Base-by-base conservation (phyloP, 2,113 vertebrate species). In the Lamprologus ornatipinnis region DNA sequence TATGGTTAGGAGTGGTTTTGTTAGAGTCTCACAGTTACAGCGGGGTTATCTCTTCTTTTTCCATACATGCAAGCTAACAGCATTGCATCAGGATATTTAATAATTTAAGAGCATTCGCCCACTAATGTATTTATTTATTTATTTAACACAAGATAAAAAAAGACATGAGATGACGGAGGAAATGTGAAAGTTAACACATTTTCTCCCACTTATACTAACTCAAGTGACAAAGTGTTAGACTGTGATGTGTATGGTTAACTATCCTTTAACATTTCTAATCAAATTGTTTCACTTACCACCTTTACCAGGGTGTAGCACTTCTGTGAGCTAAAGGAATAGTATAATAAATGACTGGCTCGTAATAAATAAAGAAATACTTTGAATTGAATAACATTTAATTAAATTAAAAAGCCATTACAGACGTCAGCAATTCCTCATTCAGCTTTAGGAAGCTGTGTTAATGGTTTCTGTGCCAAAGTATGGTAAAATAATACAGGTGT, bases 401-500 rank as follows among this genome's bases (percentile, higher is more conserved):
- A 13, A 78, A 78, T 51, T 51, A 78, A 78, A 51, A 78, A 31
- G 26, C 2, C 73, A 31, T 51, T 51, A 33, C 73, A 51, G 45
- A 33, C 5, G 1, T 51, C 73, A 78, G 26, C 73, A 33, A 78
- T 78, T 49, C 26, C 47, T 51, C 10, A 51, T 31, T 78, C 17
- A 33, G 45, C 26, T 78, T 78, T 33, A 78, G 70, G 45, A 78
- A 49, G 23, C 70, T 49, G 26, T 78, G 45, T 78, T 33, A 51
- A 51, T 51, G 26, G 45, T 28, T 28, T 75, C 12, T 23, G 12
- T 21, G 42, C 42, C 57, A 60, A 17, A 90, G 26, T 80, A 81
- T 83, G 82, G 83, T 86, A 11, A 75, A 75, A 75, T 84, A 88
- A 94, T 92, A 87, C 83, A 47, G 51, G 51, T 51, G 10, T 87